Conservation (phyloP, 1,140 invertebrate genomes). For the Nephotettix cincticeps region DNA sequence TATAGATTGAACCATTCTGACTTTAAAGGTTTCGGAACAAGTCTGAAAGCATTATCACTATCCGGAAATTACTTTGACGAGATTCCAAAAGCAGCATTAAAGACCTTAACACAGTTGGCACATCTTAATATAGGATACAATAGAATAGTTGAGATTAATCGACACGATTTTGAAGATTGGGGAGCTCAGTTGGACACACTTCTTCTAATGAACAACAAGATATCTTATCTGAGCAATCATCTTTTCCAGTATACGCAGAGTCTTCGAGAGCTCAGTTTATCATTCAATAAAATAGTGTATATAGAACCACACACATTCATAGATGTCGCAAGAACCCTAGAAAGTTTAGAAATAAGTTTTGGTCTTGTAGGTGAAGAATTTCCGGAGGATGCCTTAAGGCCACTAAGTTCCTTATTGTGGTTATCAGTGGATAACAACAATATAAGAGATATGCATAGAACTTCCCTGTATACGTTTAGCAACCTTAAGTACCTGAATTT, state of each 20-base stretch:
- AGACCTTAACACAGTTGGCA: conserved; percentile 65
- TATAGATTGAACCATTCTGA: conserved; percentile 51
- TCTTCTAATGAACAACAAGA: conserved; percentile 79
- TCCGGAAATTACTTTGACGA: conserved; percentile 74
- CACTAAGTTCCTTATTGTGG: conserved; percentile 74
- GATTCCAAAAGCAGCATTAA: conserved; percentile 67
- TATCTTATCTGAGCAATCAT: conserved; percentile 69
- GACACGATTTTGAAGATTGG: conserved; percentile 75
- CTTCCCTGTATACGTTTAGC: conserved; percentile 61
- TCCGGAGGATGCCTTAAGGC: conserved; percentile 68
- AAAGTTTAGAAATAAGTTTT: conserved; percentile 82
- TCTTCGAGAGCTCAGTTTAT: conserved; percentile 81
- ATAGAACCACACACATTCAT: conserved; percentile 74
- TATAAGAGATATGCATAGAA: conserved; percentile 66
- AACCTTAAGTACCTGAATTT: conserved; percentile 81
- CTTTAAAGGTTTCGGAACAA: conserved; percentile 56
- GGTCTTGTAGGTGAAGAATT: conserved; percentile 76
- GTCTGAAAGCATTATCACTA: conserved; percentile 73
- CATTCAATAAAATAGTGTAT: conserved; percentile 82
- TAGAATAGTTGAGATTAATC: conserved; percentile 70
- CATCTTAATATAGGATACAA: conserved; percentile 89
- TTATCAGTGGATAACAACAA: conserved; percentile 88
- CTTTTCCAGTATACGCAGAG: conserved; percentile 68
- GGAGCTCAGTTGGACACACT: conserved; percentile 73
- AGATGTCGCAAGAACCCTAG: conserved; percentile 67